A percentile compares a stretch with the other conserved stretches of the same genome.
phyloP scores from a whole-genome alignment of 2,888 invertebrate genomes.

The Sepioteuthis lessoniana region DNA sequence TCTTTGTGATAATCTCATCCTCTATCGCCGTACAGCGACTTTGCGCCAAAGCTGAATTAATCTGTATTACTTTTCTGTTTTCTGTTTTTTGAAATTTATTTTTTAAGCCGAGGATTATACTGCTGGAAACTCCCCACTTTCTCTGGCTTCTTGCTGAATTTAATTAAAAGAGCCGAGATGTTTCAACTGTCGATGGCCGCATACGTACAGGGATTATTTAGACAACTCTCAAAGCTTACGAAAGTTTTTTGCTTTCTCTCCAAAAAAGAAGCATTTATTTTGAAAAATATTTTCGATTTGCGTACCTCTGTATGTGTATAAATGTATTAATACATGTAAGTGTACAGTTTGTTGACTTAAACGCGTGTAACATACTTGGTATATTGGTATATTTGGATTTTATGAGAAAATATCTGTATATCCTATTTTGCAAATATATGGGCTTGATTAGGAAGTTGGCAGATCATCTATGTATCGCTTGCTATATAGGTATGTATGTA shows the following conservation, averaged over 20 bases:
- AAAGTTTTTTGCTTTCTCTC: not conserved
- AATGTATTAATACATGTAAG: not conserved
- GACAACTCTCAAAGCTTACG: not conserved
- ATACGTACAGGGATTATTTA: not conserved
- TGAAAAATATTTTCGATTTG: too few relatives aligned
- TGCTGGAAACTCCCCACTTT: not conserved
- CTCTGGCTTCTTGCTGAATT: not conserved
- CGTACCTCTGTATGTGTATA: not conserved
- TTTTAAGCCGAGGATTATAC: slow-evolving; percentile 1
- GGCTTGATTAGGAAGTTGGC: too few relatives aligned
- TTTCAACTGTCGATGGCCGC: not conserved
- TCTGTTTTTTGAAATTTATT: not conserved
- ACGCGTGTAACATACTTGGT: too few relatives aligned
- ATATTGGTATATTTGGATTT: too few relatives aligned
- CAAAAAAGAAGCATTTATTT: not conserved
- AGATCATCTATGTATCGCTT: too few relatives aligned
- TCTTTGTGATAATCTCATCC: not conserved
- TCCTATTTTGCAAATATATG: too few relatives aligned
- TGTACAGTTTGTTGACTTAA: too few relatives aligned
- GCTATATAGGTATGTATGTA: too few relatives aligned
- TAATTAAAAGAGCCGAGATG: slow-evolving; percentile 23
- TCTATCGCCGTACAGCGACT: not conserved
- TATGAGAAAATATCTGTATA: too few relatives aligned
- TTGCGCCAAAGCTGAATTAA: not conserved
- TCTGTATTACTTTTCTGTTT: not conserved